These are phyloP conservation scores for Andrena bicolor DNA, from an alignment of 2,888 invertebrate genomes.

Conservation along the genomic window DNA sequence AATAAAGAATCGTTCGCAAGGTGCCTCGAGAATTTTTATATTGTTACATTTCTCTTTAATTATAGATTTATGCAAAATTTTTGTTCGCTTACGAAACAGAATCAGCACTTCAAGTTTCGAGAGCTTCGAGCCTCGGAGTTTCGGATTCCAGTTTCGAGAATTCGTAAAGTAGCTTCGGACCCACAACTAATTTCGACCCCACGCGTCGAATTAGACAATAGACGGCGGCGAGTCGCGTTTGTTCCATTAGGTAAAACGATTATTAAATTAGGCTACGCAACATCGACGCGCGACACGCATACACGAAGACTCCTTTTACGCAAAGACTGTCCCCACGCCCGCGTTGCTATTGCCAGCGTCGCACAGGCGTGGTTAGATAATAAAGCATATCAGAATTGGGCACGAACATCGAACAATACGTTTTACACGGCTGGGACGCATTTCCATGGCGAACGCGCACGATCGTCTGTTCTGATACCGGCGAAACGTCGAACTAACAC, in stretches of 20 bases:
- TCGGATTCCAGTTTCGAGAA: too few species aligned
- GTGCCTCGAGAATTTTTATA: too few species aligned
- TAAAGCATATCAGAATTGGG: constrained; percentile 57
- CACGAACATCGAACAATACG: constrained; percentile 1
- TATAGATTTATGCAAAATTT: too few species aligned
- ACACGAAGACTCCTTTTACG: constrained; percentile 57
- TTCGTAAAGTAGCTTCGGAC: too few species aligned
- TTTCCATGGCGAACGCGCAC: not conserved
- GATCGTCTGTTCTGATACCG: constrained; percentile 2
- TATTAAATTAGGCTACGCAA: constrained; percentile 30
- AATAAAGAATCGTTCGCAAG: too few species aligned
- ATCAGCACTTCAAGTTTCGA: too few species aligned
- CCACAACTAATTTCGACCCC: not conserved
- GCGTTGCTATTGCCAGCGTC: constrained; percentile 26
- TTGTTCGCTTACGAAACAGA: too few species aligned
- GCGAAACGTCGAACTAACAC: constrained; percentile 34
- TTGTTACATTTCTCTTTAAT: too few species aligned
- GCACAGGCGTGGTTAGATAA: constrained; percentile 38
- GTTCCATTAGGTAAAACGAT: constrained; percentile 31
- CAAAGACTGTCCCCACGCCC: constrained; percentile 57
- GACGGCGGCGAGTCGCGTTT: constrained; percentile 12
- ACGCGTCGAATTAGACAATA: constrained; percentile 27
- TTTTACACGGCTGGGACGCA: not conserved
- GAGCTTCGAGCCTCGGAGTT: too few species aligned
- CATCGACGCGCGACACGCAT: constrained; percentile 41